Conservation (phyloP, 2,888 invertebrate genomes). For the Lagria hirta region DNA sequence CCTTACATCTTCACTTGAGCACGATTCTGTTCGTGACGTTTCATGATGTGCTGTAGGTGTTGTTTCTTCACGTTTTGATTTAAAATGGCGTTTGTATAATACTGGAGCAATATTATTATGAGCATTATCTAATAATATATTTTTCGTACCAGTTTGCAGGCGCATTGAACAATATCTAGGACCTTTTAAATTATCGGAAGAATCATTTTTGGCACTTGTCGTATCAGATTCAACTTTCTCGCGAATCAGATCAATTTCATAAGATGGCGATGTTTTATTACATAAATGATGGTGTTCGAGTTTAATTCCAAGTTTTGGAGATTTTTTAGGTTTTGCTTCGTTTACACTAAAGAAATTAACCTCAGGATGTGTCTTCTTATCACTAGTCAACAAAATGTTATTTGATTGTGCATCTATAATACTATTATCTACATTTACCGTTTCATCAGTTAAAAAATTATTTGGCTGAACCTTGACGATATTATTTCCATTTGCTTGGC, state of each 20-base stretch:
- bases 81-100: slow-evolving; percentile 63
- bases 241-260: slow-evolving; percentile 30
- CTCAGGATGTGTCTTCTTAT: slow-evolving; percentile 20
- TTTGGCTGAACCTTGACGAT: slow-evolving; percentile 51
- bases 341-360: slow-evolving; percentile 16
- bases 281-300: slow-evolving; percentile 38
- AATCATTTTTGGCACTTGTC: slow-evolving; percentile 35
- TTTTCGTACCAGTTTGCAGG: slow-evolving; percentile 76
- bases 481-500: slow-evolving; percentile 33
- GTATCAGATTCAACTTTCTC: slow-evolving; percentile 36
- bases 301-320: slow-evolving; percentile 12
- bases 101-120: slow-evolving; percentile 73
- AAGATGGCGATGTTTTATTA: slow-evolving; percentile 32
- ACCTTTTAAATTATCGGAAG: slow-evolving; percentile 52
- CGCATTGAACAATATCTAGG: slow-evolving; percentile 77
- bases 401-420: slow-evolving; percentile 12
- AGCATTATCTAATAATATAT: slow-evolving; percentile 77
- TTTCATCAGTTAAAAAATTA: slow-evolving; percentile 45
- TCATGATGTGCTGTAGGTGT: slow-evolving; percentile 22
- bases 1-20: slow-evolving; percentile 34
- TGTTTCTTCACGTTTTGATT: slow-evolving; percentile 27
- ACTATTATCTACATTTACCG: slow-evolving; percentile 26
- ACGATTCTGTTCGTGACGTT: slow-evolving; percentile 31
- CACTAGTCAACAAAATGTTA: slow-evolving; percentile 19
- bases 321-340: slow-evolving; percentile 16